Conservation (phyloP, 37 sponge, comb jelly and placozoan genomes). For the Diacarnus erythraeanus region DNA sequence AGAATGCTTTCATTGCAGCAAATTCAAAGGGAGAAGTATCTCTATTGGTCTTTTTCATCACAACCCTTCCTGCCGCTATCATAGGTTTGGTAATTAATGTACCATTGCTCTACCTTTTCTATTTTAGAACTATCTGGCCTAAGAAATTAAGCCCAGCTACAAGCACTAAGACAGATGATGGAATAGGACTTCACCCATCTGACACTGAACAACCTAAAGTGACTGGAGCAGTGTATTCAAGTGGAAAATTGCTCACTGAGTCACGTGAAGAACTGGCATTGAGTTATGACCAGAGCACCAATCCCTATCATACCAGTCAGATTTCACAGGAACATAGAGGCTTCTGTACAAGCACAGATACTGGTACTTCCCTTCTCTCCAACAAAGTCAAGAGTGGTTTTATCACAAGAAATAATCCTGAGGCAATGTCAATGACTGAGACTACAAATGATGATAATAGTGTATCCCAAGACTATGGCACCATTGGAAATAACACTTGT, state of each 20-base stretch:
- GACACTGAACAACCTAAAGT: background rate
- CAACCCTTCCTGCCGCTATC: conserved; percentile 72
- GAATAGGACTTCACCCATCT: background rate
- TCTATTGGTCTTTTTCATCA: conserved; percentile 56
- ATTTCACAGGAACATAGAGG: conserved; percentile 28
- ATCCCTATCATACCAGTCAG: conserved; percentile 27
- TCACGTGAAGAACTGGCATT: conserved; percentile 22
- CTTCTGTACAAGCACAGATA: conserved; percentile 16
- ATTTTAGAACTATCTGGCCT: conserved; percentile 13
- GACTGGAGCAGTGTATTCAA: no score
- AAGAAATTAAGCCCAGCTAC: background rate
- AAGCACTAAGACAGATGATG: background rate
- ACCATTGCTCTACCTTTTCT: conserved; percentile 44
- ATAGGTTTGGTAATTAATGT: conserved; percentile 59
- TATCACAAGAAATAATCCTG: background rate
- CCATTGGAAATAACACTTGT: background rate
- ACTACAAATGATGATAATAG: background rate
- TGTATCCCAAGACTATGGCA: background rate
- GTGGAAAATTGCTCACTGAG: no score
- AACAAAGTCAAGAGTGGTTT: background rate
- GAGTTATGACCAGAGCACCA: conserved; percentile 32
- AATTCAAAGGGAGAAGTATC: conserved; percentile 44
- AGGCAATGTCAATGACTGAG: background rate
- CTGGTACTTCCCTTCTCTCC: background rate
- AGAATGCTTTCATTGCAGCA: conserved; percentile 88